Conservation (phyloP, 2,797 vertebrate species). For the Corythornis leucogaster region DNA sequence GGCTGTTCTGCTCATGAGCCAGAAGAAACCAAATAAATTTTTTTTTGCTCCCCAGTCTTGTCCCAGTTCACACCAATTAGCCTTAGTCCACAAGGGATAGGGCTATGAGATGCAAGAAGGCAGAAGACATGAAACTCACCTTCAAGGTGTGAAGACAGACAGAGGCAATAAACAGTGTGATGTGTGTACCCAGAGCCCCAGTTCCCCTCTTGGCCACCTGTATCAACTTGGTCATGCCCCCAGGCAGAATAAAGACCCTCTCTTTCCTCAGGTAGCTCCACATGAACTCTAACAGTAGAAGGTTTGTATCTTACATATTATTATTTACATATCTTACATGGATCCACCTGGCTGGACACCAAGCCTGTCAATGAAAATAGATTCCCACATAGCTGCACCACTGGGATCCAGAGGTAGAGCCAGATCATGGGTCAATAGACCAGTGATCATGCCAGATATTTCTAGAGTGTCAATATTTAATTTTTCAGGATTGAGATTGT, state of each 20-base stretch:
- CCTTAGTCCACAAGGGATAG: neutral
- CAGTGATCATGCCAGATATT: neutral
- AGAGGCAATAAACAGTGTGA: neutral
- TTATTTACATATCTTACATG: neutral
- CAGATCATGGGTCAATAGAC: rapidly evolving
- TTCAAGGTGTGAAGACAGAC: neutral
- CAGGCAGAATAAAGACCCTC: neutral
- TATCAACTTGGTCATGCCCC: neutral
- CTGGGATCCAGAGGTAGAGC: neutral
- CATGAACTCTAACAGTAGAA: neutral
- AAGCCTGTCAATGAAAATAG: neutral
- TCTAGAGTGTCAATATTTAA: neutral
- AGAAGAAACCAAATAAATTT: neutral
- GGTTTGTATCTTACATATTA: neutral
- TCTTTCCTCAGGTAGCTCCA: neutral
- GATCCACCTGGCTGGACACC: neutral
- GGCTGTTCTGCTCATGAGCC: neutral
- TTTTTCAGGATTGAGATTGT: neutral
- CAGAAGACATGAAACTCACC: neutral
- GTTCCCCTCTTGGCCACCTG: neutral
- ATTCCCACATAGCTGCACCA: neutral
- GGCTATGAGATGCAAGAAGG: neutral
- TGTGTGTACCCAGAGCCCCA: too few relatives aligned
- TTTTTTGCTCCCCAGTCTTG: neutral
- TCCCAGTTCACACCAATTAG: neutral